Base-by-base conservation (phyloP, 2,888 invertebrate species). In the Conops quadrifasciatus region DNA sequence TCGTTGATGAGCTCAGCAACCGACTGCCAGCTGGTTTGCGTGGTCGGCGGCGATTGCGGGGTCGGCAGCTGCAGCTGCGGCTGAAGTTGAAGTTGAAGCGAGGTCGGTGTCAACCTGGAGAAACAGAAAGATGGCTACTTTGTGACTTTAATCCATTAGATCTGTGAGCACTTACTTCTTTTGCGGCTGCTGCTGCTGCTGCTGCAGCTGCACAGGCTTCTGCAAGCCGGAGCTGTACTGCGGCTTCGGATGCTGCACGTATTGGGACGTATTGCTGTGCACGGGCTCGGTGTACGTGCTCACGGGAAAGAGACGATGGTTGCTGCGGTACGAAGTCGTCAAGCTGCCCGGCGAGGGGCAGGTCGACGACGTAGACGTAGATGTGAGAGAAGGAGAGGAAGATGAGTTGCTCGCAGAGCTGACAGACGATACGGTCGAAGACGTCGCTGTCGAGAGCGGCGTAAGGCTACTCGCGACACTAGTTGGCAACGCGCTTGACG, bases 1-100 rank as follows among this genome's bases (percentile, higher is more conserved):
- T 91, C 91, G 80, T 87, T 89, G 73, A 91, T 90, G 72, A 91
- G 84, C 78, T 91, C 91, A 16, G 91, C 91, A 24, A 91, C 91
- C 11, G 90, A 90, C 68, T 90, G 88, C 76, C 88, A 87, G 72
- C 82, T 85, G 49, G 85, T 79, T 70, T 78, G 78, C 56, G 70
- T 45, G 13, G 49, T 45, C 30, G 26, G n/a, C 53, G 64, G 49
- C 11, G 19, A 51, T 43, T 9, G 60, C 51, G 19, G 19, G 45
- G 64, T 30, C 21, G 13, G 59, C 47, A 13, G 51, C 51, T 16
- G 58, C 47, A 24, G 63, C 56, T 62, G 62, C 43, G 43, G 56
- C 21, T 53, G 59, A 36, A 13, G 60, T 45, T 16, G 59, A 36
- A 13, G 60, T 45, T 16, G 62, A 24, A 21, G 56, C n/a, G 60